phyloP scores from a whole-genome alignment of 2,888 invertebrate genomes.

The Sinohyriopsis cumingii region DNA sequence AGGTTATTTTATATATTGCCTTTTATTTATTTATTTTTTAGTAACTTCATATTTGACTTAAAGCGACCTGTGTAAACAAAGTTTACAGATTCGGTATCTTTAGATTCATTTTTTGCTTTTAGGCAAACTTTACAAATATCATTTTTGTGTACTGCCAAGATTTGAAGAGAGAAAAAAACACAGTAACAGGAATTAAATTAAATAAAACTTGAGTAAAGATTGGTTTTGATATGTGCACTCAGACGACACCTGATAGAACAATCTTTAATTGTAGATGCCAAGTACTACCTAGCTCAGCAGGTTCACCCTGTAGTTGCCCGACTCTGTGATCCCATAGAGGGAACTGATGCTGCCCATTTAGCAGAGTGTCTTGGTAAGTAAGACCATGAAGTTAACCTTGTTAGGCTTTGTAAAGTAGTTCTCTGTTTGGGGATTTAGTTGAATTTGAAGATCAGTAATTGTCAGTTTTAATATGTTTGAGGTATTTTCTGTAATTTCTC shows the following conservation, averaged over 20 bases:
- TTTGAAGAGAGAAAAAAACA: too few species aligned
- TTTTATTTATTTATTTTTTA: conserved; percentile 5
- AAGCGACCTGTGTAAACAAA: background rate
- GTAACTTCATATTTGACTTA: background rate
- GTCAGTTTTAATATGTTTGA: too few species aligned
- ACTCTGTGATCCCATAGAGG: conserved; percentile 95
- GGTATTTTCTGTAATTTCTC: too few species aligned
- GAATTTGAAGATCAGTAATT: too few species aligned
- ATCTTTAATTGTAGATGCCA: conserved; percentile 77
- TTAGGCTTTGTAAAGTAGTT: too few species aligned
- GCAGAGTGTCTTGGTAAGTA: conserved; percentile 87
- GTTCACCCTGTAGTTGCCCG: conserved; percentile 96
- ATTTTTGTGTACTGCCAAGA: too few species aligned
- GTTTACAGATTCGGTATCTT: too few species aligned
- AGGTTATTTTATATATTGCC: background rate
- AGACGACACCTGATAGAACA: background rate
- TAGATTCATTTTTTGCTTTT: too few species aligned
- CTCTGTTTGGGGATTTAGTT: too few species aligned
- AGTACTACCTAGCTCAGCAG: conserved; percentile 95
- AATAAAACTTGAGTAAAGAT: too few species aligned
- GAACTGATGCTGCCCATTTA: conserved; percentile 90
- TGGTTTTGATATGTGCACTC: background rate
- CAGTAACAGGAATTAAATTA: too few species aligned
- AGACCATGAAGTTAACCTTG: background rate
- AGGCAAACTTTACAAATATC: too few species aligned